Evolutionary conservation across 1,140 invertebrate species (phyloP).

Genomic region (Pissodes strobi): DNA sequence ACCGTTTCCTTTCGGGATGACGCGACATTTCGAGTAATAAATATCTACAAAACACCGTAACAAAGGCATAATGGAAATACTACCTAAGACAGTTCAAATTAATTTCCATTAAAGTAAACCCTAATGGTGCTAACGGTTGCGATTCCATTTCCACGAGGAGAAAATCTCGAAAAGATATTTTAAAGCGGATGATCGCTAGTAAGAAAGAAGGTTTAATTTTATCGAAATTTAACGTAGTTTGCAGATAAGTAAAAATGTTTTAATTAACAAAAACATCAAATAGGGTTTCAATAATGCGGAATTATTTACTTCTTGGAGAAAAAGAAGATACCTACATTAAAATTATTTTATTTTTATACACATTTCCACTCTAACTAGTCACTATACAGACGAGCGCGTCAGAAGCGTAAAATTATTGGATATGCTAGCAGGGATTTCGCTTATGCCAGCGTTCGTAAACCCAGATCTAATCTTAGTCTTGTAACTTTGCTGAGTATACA

Average conservation of each 20-base stretch:
- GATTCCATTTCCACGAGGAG: conserved; percentile 27
- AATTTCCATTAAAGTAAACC: conserved; percentile 32
- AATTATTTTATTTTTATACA: background rate
- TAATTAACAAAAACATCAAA: too few relatives aligned
- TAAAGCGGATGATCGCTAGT: conserved; percentile 25
- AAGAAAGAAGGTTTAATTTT: too few relatives aligned
- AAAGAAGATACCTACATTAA: too few relatives aligned
- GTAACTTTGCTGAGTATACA: conserved; percentile 4
- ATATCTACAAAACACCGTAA: conserved; percentile 28
- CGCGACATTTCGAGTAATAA: conserved; percentile 27
- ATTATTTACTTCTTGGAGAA: too few relatives aligned
- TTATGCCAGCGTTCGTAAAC: conserved; percentile 4
- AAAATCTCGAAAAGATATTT: conserved; percentile 22
- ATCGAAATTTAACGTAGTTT: too few relatives aligned
- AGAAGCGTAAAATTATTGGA: background rate
- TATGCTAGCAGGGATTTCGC: conserved; percentile 1
- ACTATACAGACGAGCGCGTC: too few relatives aligned
- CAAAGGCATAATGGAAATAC: conserved; percentile 33
- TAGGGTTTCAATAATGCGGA: too few relatives aligned
- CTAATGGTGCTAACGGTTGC: conserved; percentile 14
- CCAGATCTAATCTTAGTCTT: conserved; percentile 3
- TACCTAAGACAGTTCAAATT: conserved; percentile 33
- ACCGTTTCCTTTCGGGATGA: conserved; percentile 24
- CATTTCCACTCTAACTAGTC: too few relatives aligned
- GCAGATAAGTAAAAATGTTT: too few relatives aligned